Conservation (phyloP, 2,888 invertebrate species). For the Celastrina argiolus region DNA sequence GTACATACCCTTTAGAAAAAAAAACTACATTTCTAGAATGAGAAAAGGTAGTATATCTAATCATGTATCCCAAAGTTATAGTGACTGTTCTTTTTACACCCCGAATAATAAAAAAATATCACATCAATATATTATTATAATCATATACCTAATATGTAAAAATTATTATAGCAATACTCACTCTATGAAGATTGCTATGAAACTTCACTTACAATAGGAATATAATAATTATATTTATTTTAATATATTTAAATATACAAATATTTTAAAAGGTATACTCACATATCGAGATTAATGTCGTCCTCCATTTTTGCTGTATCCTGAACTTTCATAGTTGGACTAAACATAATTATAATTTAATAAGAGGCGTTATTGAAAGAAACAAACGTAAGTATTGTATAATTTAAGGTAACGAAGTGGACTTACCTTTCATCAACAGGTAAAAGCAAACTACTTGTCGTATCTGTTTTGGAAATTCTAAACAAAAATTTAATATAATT, state of each 20-base stretch:
- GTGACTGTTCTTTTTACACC: too few relatives aligned
- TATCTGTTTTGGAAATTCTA: constrained; percentile 33
- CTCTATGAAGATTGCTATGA: background rate
- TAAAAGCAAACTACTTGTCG: constrained; percentile 35
- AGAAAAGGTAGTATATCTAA: too few relatives aligned
- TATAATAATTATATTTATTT: background rate
- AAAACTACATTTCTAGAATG: too few relatives aligned
- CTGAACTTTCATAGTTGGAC: constrained; percentile 24
- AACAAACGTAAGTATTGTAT: background rate
- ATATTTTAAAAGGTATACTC: constrained; percentile 23
- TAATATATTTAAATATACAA: background rate
- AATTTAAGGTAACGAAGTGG: background rate
- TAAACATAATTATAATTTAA: constrained; percentile 33
- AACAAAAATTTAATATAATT: constrained; percentile 26
- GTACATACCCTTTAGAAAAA: too few relatives aligned
- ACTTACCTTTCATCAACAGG: constrained; percentile 37
- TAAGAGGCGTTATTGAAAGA: background rate
- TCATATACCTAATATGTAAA: too few relatives aligned
- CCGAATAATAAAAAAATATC: too few relatives aligned
- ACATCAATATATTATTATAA: too few relatives aligned
- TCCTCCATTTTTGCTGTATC: constrained; percentile 23
- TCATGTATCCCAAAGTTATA: too few relatives aligned
- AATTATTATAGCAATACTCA: background rate
- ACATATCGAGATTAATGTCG: constrained; percentile 25
- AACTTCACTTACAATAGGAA: background rate